Conservation (phyloP, 1,140 invertebrate species). For the Pseudomyrmex cubaensis region DNA sequence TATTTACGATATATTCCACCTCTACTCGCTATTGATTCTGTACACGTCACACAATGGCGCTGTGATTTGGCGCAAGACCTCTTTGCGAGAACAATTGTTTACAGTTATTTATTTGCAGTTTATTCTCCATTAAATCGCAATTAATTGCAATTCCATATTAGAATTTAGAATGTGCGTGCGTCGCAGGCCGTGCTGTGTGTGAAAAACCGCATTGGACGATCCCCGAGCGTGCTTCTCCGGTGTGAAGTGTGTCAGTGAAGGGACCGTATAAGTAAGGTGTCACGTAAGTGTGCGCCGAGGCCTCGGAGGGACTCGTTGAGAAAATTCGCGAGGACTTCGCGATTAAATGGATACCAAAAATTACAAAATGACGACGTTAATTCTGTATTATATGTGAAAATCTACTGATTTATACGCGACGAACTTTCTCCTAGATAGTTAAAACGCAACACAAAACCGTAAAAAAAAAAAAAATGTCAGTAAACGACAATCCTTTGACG, state of each 20-base stretch:
- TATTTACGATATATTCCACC: too few relatives aligned
- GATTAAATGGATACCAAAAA: conserved; percentile 1
- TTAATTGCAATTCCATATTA: too few relatives aligned
- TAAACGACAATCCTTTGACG: conserved; percentile 18
- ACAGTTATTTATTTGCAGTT: background rate
- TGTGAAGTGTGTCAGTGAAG: conserved; percentile 58
- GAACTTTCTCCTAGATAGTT: conserved; percentile 38
- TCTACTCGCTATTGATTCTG: too few relatives aligned
- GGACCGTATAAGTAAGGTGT: conserved; percentile 42
- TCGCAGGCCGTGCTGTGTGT: conserved; percentile 19
- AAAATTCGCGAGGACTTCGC: conserved; percentile 45
- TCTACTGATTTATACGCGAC: background rate
- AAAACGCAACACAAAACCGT: background rate
- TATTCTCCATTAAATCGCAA: too few relatives aligned
- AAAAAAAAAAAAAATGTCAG: background rate
- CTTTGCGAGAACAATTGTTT: conserved; percentile 4
- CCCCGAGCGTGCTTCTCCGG: conserved; percentile 22
- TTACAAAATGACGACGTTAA: conserved; percentile 5
- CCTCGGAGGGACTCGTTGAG: conserved; percentile 52
- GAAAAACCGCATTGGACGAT: background rate
- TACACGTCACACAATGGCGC: too few relatives aligned
- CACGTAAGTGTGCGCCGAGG: conserved; percentile 59
- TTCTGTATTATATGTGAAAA: conserved; percentile 11
- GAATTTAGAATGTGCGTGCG: background rate
- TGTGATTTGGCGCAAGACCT: too few relatives aligned